phyloP scores from a whole-genome alignment of 2,888 invertebrate genomes.

The Tholera decimalis region DNA sequence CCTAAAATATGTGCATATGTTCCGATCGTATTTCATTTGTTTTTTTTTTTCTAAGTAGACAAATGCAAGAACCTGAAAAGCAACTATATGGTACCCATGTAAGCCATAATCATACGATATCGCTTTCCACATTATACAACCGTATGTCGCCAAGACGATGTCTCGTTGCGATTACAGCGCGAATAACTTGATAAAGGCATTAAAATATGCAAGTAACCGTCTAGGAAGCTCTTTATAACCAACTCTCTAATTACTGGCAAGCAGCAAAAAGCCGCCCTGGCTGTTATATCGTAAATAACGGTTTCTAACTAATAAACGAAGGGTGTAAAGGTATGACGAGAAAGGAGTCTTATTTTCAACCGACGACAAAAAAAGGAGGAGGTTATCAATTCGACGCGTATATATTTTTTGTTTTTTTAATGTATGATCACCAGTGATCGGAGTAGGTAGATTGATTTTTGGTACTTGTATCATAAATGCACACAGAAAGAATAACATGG shows the following conservation, averaged over 20 bases:
- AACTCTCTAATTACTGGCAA: slow-evolving; percentile 65
- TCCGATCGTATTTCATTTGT: too few species aligned
- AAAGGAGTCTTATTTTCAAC: background rate
- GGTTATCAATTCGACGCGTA: too few species aligned
- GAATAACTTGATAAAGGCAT: slow-evolving; percentile 81
- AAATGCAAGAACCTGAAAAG: too few species aligned
- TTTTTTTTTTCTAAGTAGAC: too few species aligned
- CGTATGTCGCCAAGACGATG: slow-evolving; percentile 71
- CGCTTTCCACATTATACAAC: slow-evolving; percentile 37
- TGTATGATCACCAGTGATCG: too few species aligned
- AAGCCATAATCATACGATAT: slow-evolving; percentile 1
- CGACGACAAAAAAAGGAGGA: too few species aligned
- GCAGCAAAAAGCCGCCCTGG: slow-evolving; percentile 52
- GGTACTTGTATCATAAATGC: too few species aligned
- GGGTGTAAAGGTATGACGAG: slow-evolving; percentile 17
- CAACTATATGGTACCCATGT: too few species aligned
- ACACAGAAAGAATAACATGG: too few species aligned
- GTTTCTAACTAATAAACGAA: slow-evolving; percentile 26
- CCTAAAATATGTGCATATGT: too few species aligned
- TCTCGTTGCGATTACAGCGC: slow-evolving; percentile 74
- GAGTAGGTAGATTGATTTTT: too few species aligned
- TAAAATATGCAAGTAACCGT: slow-evolving; percentile 84
- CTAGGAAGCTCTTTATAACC: slow-evolving; percentile 62
- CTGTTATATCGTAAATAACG: slow-evolving; percentile 58
- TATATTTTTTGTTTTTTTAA: too few species aligned